Base-by-base conservation (phyloP, 1,140 invertebrate genomes). In the Sitophilus oryzae region DNA sequence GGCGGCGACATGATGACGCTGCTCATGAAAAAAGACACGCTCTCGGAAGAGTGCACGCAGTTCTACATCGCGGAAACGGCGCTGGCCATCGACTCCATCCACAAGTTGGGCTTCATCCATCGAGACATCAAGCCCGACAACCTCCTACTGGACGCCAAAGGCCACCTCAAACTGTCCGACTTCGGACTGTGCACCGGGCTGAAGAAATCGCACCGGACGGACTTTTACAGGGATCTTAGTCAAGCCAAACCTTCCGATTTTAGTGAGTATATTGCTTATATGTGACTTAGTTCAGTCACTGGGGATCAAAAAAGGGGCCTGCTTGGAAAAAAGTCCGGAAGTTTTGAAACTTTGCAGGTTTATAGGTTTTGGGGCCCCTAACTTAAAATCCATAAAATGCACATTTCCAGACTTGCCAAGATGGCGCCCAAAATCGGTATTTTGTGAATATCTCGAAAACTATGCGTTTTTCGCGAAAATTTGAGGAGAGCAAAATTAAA, bases 1-100 rank as follows among this genome's bases (percentile, higher is more conserved):
- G 96, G 96, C 65, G 96, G 95, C 64, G 97, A 99, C 73, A 96
- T 99, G 94, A 99, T 99, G 96, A 99, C 96, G 11, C 79, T 99
- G 36, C 80, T 99, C 19, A 99, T 99, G 91, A 99, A 99, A 78
- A 97, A 97, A 71, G 96, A 99, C 70, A 99, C 94, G 3, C 80
- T 99, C 41, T 92, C 93, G 37, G 97, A 99, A 71, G 96, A 99
- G 71, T 94, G 93, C 73, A 96, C 96, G 50, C 94, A 99, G 77
- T 99, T 99, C 79, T 99, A 99, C 76, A 93, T 99, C 53, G 90
- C 93, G 0, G 97, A 99, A 79, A 96, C 95, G 25, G 94, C 96
- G 18, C 78, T 98, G 58, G 96, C 97, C 54, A 99, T 99, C 66
- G 95, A 99, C 73, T 98, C 94, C 63, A 99, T 99, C 77, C 97